phyloP scores from a whole-genome alignment of 92 coral and sea anemone genomes.

The Paramuricea clavata region DNA sequence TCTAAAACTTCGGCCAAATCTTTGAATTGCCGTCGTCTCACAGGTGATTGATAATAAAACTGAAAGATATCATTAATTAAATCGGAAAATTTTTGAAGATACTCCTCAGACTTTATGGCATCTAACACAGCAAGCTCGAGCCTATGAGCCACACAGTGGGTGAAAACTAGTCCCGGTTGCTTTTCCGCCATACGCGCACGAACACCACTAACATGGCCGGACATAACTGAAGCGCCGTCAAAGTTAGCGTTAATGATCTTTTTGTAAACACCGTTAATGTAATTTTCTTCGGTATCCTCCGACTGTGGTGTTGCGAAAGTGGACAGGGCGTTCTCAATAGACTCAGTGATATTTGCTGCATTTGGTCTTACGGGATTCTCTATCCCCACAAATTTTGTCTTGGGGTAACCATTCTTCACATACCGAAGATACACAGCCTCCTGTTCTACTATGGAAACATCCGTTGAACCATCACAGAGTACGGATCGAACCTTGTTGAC shows the following conservation, averaged over 20 bases:
- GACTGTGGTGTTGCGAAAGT: not conserved
- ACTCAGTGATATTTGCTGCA: not conserved
- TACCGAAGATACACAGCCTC: not conserved
- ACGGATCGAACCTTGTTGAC: not conserved
- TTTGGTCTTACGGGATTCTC: not conserved
- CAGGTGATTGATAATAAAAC: conserved; percentile 65
- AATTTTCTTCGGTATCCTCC: not conserved
- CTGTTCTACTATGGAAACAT: conserved; percentile 4
- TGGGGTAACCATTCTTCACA: too few species aligned
- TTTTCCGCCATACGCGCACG: conserved; percentile 30
- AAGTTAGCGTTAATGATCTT: conserved; percentile 19
- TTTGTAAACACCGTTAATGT: too few species aligned
- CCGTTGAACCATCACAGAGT: conserved; percentile 19
- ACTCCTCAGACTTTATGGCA: conserved; percentile 41
- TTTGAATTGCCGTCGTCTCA: conserved; percentile 53
- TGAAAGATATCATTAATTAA: conserved; percentile 37
- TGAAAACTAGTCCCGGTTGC: conserved; percentile 33
- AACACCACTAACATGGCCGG: conserved; percentile 54
- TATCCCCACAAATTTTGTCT: conserved; percentile 12
- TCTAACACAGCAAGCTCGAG: conserved; percentile 68
- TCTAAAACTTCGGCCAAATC: conserved; percentile 50
- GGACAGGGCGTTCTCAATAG: not conserved
- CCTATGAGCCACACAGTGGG: conserved; percentile 69
- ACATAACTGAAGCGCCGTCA: conserved; percentile 60
- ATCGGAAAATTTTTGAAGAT: conserved; percentile 44